Evolutionary conservation across 1,140 invertebrate species (phyloP).

Genomic region (Zaprionus capensis): DNA sequence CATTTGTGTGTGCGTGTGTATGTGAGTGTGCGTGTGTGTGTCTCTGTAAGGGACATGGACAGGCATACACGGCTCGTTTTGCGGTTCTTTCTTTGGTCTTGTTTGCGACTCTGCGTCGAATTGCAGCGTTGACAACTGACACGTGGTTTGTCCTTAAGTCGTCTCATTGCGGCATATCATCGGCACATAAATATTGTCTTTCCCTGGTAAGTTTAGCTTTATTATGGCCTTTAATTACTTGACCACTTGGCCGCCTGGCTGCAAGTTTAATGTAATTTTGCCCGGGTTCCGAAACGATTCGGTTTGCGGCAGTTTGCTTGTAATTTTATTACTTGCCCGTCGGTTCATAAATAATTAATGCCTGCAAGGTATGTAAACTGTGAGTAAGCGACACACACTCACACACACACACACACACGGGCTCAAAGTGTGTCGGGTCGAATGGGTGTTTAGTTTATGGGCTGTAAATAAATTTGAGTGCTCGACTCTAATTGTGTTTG

Average conservation of each 20-base stretch:
- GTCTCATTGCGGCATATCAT: slow-evolving; percentile 11
- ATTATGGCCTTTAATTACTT: slow-evolving; percentile 75
- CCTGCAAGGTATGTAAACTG: slow-evolving; percentile 65
- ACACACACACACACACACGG: no score
- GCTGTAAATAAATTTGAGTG: slow-evolving; percentile 69
- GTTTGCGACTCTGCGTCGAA: slow-evolving; percentile 50
- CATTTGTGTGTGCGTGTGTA: not conserved
- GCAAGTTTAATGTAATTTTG: slow-evolving; percentile 64
- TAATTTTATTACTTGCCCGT: slow-evolving; percentile 72
- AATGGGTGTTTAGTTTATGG: slow-evolving; percentile 64
- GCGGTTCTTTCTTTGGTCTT: slow-evolving; percentile 24
- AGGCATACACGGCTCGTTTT: slow-evolving; percentile 44
- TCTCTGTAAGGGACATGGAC: not conserved
- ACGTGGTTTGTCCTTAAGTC: slow-evolving; percentile 45
- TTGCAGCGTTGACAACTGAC: slow-evolving; percentile 76
- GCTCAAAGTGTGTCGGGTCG: slow-evolving; percentile 7
- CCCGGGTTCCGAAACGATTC: slow-evolving; percentile 11
- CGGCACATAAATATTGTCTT: not conserved
- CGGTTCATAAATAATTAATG: slow-evolving; percentile 79
- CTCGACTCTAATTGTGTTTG: slow-evolving; percentile 65
- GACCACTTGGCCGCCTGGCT: slow-evolving; percentile 43
- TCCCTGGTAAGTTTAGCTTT: slow-evolving; percentile 54
- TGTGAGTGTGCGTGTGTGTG: not conserved
- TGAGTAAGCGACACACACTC: slow-evolving; percentile 30
- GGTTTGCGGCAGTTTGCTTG: slow-evolving; percentile 40